These are phyloP conservation scores for Aphis gossypii DNA, from an alignment of 1,140 invertebrate genomes.

Conservation along the genomic window DNA sequence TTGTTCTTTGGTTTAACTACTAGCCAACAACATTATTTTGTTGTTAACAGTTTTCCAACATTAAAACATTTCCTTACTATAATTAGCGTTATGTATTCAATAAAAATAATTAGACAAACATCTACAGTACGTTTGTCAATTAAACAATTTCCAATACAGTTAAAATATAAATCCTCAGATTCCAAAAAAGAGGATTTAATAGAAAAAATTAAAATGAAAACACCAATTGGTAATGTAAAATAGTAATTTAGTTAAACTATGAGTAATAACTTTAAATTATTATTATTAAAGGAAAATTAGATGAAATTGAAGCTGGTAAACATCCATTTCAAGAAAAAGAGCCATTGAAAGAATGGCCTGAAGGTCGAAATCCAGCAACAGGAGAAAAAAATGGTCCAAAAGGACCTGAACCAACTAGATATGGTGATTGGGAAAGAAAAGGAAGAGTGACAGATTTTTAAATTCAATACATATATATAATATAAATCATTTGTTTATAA, in stretches of 20 bases:
- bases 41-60: not conserved
- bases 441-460: conserved; percentile 96
- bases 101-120: not conserved
- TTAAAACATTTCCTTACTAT: not conserved
- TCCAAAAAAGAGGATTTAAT: conserved; percentile 35
- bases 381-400: conserved; percentile 93
- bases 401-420: conserved; percentile 97
- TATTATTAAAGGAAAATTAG: conserved; percentile 69
- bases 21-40: too few species aligned
- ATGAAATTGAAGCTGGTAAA: conserved; percentile 72
- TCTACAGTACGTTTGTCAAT: not conserved
- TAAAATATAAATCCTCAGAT: conserved; percentile 12
- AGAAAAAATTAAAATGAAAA: conserved; percentile 57
- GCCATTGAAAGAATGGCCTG: conserved; percentile 83
- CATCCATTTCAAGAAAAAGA: conserved; percentile 83
- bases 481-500: conserved; percentile 37
- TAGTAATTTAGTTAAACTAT: not conserved
- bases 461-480: conserved; percentile 47
- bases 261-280: not conserved
- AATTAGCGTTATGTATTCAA: not conserved
- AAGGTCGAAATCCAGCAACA: conserved; percentile 89
- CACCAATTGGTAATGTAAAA: conserved; percentile 58
- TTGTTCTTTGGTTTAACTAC: too few species aligned
- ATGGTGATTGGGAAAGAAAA: conserved; percentile 99
- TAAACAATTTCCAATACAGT: not conserved